Evolutionary conservation across 2,797 vertebrate genomes (phyloP).

Genomic region (Poliocrania exsul): DNA sequence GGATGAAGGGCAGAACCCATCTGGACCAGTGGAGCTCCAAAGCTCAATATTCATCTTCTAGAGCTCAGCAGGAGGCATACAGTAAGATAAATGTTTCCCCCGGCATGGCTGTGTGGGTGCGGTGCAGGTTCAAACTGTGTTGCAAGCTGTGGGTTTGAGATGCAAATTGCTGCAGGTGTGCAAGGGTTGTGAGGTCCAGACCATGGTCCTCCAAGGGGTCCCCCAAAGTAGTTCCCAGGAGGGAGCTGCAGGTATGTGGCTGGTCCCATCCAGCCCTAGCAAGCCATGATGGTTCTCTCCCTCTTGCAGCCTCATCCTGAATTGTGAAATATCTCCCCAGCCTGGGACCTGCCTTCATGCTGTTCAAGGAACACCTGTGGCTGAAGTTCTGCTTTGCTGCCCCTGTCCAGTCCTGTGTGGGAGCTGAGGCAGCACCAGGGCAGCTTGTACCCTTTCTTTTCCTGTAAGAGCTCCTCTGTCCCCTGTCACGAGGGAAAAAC

Average conservation of each 20-base stretch:
- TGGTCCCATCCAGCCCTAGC: neutral
- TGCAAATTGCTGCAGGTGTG: neutral
- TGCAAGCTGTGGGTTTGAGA: neutral
- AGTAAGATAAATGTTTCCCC: neutral
- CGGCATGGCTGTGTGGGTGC: rapidly evolving
- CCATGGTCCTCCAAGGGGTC: rapidly evolving
- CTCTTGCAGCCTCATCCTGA: neutral
- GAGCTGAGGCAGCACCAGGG: neutral
- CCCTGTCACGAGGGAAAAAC: neutral
- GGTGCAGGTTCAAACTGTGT: neutral
- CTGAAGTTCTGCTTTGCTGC: neutral
- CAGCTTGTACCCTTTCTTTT: neutral
- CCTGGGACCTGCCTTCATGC: rapidly evolving
- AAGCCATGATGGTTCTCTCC: neutral
- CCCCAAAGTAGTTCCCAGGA: neutral
- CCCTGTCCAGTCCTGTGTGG: neutral
- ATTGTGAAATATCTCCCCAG: rapidly evolving
- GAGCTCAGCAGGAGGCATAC: neutral
- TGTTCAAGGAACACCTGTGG: neutral
- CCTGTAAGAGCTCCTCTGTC: neutral
- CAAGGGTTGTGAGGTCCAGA: neutral
- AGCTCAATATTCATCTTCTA: neutral
- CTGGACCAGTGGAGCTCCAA: neutral
- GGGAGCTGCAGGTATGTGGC: rapidly evolving
- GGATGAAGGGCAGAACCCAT: neutral